Evolutionary conservation across 2,888 invertebrate genomes (phyloP).

Genomic region (Therioaphis trifolii): DNA sequence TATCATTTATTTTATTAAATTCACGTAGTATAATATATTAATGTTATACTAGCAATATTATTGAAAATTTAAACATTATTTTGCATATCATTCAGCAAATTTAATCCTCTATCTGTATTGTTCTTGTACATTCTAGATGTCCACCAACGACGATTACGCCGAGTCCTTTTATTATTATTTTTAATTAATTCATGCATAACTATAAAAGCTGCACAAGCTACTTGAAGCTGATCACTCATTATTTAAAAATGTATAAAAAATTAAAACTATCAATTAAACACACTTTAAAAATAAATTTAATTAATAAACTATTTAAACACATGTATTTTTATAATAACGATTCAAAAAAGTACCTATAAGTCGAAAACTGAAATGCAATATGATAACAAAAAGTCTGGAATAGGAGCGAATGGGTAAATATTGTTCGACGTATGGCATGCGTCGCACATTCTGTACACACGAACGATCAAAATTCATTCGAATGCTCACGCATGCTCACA

Average conservation of each 20-base stretch:
- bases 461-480: too few species aligned
- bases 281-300: not conserved
- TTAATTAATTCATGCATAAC: slow-evolving; percentile 5
- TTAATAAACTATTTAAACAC: not conserved
- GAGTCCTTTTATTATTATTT: not conserved
- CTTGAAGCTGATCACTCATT: slow-evolving; percentile 10
- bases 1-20: too few species aligned
- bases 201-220: not conserved
- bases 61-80: too few species aligned
- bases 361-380: not conserved
- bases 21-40: too few species aligned
- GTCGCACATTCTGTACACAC: too few species aligned
- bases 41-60: too few species aligned
- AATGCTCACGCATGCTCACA: too few species aligned
- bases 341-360: not conserved
- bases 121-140: slow-evolving; percentile 15
- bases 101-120: not conserved
- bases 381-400: not conserved
- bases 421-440: too few species aligned
- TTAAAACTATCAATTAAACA: slow-evolving; percentile 5
- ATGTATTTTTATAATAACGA: not conserved
- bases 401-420: too few species aligned
- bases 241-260: not conserved
- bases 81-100: not conserved
- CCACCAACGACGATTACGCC: slow-evolving; percentile 15